Conservation (phyloP, 2,797 vertebrate genomes). For the Rhyacichthys aspro region DNA sequence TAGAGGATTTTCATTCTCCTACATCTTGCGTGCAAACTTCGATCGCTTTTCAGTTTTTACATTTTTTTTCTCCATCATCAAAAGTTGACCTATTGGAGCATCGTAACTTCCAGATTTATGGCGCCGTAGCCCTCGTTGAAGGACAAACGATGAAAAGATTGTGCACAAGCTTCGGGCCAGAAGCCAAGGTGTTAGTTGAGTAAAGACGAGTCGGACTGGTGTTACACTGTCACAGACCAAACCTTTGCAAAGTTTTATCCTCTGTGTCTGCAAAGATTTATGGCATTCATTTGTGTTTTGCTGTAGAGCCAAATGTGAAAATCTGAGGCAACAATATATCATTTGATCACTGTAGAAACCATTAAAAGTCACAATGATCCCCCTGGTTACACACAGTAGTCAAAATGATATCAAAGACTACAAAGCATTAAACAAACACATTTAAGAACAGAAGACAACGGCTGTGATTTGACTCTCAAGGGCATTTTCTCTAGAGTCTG, state of each 20-base stretch:
- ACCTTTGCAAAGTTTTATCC: conserved; percentile 36
- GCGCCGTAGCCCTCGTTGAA: conserved; percentile 34
- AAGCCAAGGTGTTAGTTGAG: conserved; percentile 68
- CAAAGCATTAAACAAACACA: no score
- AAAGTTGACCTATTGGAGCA: conserved; percentile 53
- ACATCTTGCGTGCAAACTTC: conserved; percentile 36
- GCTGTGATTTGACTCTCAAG: not conserved
- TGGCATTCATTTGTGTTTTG: conserved; percentile 56
- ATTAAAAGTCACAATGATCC: conserved; percentile 16
- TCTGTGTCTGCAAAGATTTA: conserved; percentile 52
- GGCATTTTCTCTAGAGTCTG: conserved; percentile 8
- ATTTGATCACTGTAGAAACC: conserved; percentile 48
- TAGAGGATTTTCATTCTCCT: conserved; percentile 38
- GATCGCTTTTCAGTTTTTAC: conserved; percentile 24
- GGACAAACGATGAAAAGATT: conserved; percentile 54
- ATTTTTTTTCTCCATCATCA: conserved; percentile 16
- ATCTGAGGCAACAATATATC: conserved; percentile 49
- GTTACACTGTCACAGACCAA: conserved; percentile 45
- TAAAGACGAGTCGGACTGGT: conserved; percentile 51
- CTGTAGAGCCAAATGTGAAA: conserved; percentile 48
- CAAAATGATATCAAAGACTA: no score
- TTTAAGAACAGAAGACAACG: no score
- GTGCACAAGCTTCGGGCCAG: conserved; percentile 51
- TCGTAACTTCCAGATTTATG: conserved; percentile 67
- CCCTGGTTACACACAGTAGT: no score